Evolutionary conservation across 1,140 invertebrate species (phyloP), one percentile per base, ranked within the genome.

Genomic region (Ceratina australensis): DNA sequence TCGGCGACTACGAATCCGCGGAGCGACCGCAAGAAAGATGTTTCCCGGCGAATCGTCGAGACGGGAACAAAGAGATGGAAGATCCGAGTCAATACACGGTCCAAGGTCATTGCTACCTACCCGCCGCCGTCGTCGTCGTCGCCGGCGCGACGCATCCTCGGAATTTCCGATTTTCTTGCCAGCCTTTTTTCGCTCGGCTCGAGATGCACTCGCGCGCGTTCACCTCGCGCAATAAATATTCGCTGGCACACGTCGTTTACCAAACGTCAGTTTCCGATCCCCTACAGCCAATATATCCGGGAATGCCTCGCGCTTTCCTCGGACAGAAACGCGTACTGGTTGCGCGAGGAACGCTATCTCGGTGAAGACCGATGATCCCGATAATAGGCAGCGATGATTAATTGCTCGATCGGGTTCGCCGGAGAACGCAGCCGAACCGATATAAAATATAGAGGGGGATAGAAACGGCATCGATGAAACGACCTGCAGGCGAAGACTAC

Each of bases 101-200:
- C 72, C 84, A 86, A 85, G 84, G 83, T 85, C 84, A 82, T 86
- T 82, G 83, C 76, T 86, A 86, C 82, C 71, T 42, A 42, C 33
- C 33, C 33, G 33, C 8, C 33, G 33, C 2, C 33, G 33, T 42
- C 33, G 33, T 7, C 33, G 33, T 7, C 80, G 64, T 79, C n/a
- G n/a, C n/a, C n/a, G 63, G 67, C 60, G 33, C 67, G 77, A 81
- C 72, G 65, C 63, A 81, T 71, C 77, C 66, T 57, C 78, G 63
- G 71, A 74, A 77, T 80, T 71, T 65, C 74, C 66, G 73, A 77
- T 77, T 80, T 80, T 77, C 59, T 80, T 71, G 22, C 66, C 65
- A 24, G 64, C 67, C 61, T 80, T 72, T 78, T 77, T 80, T 50
- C 12, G 52, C n/a, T 54, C 64, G 13, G 8, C 47, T 15, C 18